Base-by-base conservation (phyloP, 2,797 vertebrate genomes). In the Anguilla megastoma region DNA sequence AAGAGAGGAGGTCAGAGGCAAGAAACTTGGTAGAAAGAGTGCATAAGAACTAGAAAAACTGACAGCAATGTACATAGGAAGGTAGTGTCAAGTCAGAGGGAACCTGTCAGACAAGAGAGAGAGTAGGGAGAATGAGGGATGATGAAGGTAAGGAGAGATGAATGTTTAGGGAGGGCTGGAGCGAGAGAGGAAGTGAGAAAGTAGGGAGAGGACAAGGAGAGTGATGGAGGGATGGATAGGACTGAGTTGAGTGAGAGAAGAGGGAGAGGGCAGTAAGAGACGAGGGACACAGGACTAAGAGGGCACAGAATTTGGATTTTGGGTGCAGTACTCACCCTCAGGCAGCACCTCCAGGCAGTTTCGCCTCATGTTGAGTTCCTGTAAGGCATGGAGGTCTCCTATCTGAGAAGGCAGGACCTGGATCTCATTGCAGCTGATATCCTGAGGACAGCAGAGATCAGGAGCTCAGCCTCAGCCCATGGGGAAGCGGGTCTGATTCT, bases 371-470 rank as follows among this genome's bases (percentile, higher is more conserved):
- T 99, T 99, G 92, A 99, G 96, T 93, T 99, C 98, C 93, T 97
- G 96, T 95, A 99, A 96, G 86, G 97, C 97, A 1, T 97, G 96
- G 48, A 99, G 96, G 95, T 98, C 97, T 92, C 98, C 98, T 92
- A 99, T 97, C 95, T 99, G 98, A 90, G 97, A 94, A 80, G 98
- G 98, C 94, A 99, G 97, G 90, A 96, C 97, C 93, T 98, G 98
- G 94, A 99, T 98, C 93, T 99, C 98, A 95, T 99, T 99, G 92
- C 98, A 99, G 95, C 98, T 99, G 89, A 99, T 95, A 93, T 99
- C 98, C 98, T 99, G 91, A 90, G 89, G 88, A 83, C 14, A 80
- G 58, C 27, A 54, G 16, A 52, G 14, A 48, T 52, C 41, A 83
- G 21, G 79, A 41, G 79, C 45, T 50, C 36, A 41, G 36, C 48